These are phyloP conservation scores for Gulo gulo DNA, from an alignment of 2,113 vertebrate species.

Conservation along the genomic window DNA sequence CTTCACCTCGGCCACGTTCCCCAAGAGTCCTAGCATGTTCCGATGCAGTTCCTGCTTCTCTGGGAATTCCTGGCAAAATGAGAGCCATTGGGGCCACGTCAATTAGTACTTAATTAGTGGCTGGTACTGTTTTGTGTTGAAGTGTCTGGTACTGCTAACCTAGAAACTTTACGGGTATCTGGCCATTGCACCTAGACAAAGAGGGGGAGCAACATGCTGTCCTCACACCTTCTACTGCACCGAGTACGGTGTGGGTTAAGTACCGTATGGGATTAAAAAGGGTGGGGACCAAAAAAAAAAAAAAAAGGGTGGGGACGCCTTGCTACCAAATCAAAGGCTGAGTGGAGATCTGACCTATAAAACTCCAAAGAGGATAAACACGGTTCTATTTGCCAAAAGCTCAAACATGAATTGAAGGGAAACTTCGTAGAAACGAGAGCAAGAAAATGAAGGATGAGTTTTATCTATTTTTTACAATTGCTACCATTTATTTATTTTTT, in stretches of 20 bases:
- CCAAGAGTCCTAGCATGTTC: slow-evolving; percentile 97
- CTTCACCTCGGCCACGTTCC: slow-evolving; percentile 96
- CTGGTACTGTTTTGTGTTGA: not conserved
- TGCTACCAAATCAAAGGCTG: not conserved
- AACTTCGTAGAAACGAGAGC: not conserved
- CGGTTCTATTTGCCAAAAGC: not conserved
- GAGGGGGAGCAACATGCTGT: too few relatives aligned
- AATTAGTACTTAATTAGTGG: not conserved
- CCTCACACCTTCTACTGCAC: not conserved
- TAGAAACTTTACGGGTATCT: not conserved
- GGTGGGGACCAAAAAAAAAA: not conserved
- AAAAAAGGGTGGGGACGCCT: not conserved
- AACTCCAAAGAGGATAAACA: not conserved
- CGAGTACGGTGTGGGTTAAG: not conserved
- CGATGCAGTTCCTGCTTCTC: slow-evolving; percentile 98
- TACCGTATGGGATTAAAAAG: not conserved
- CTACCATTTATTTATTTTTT: not conserved
- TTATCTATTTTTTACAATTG: not conserved
- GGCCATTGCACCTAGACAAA: not conserved
- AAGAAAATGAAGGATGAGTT: not conserved
- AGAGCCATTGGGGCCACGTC: not conserved
- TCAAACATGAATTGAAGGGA: not conserved
- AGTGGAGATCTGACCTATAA: not conserved
- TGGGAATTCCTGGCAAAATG: slow-evolving; percentile 91
- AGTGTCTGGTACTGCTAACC: not conserved